Percentiles rank a stretch among this genome's conserved stretches.
These are phyloP conservation scores for Poecilia wingei DNA, from an alignment of 2,797 vertebrate genomes.

Conservation along the genomic window DNA sequence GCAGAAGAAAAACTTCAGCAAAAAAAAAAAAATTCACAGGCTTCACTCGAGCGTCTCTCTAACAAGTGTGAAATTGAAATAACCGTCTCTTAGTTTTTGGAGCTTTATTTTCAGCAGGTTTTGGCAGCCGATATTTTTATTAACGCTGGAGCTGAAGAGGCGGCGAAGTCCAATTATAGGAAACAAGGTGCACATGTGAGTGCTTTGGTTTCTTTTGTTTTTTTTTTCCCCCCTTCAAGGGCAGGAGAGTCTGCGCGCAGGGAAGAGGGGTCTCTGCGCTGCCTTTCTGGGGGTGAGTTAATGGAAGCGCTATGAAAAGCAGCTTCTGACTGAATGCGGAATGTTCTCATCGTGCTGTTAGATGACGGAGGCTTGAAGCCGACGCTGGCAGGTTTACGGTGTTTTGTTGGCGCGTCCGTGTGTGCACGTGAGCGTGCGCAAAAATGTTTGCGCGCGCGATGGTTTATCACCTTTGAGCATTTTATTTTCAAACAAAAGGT, in stretches of 20 bases:
- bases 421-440: background rate
- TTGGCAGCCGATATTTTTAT: background rate
- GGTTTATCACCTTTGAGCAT: background rate
- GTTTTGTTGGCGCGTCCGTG: constrained; percentile 1
- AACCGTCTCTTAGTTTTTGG: background rate
- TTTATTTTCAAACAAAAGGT: background rate
- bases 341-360: background rate
- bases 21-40: constrained; percentile 5
- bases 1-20: background rate
- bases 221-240: background rate
- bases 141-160: background rate
- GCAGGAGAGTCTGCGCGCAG: constrained; percentile 21
- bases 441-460: too few relatives aligned
- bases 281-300: constrained; percentile 5
- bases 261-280: background rate
- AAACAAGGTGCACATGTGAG: constrained; percentile 68
- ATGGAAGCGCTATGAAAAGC: background rate
- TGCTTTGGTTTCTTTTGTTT: constrained; percentile 11
- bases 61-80: constrained; percentile 1
- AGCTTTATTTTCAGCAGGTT: background rate
- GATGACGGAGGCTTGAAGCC: background rate
- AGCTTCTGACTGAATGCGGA: background rate
- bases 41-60: background rate
- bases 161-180: constrained; percentile 59
- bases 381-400: constrained; percentile 20